Base-by-base conservation (phyloP, 2,113 vertebrate genomes). In the Dinomys branickii region DNA sequence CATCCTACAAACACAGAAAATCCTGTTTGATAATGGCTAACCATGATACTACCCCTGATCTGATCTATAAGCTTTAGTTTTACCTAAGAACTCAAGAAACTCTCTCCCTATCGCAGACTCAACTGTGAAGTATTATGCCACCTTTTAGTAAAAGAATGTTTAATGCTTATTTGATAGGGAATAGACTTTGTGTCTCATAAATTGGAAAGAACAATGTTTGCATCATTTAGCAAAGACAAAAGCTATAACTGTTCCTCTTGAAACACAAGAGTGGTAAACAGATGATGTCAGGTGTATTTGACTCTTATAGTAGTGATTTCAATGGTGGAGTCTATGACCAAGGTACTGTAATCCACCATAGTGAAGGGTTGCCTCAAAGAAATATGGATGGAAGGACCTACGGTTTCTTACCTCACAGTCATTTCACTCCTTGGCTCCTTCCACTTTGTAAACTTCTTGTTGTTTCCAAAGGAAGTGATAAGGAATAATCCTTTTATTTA, bases 81-180 rank as follows among this genome's bases (percentile, higher is more conserved):
- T 9, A 86, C 22, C 28, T 69, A 54, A 95, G 56, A 92, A 94
- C n/a, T 73, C n/a, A 52, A 44, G 44, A 20, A n/a, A 17, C 35
- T 4, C 22, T 61, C 44, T 94, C 59, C 24, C 14, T 73, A 26
- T 20, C 41, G 7, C 38, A 94, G 24, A 69, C 19, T 44, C 54
- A 85, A 61, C 65, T 56, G 13, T 52, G 47, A 95, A 96, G 16
- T 59, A 86, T 22, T 84, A 82, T 3, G 52, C 82, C n/a, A 92
- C 67, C 7, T 95, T 81, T 94, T 71, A 78, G 28, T 82, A 50
- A 85, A 5, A 89, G 81, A 91, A 44, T 75, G 19, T 78, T 90
- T 94, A 59, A 82, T 47, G n/a, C 73, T 28, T 65, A 81, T 85
- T 59, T 41, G 19, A 69, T n/a, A 30, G 38, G 30, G 7, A 85